Evolutionary conservation across 2,113 vertebrate genomes (phyloP).

Genomic region (human): DNA sequence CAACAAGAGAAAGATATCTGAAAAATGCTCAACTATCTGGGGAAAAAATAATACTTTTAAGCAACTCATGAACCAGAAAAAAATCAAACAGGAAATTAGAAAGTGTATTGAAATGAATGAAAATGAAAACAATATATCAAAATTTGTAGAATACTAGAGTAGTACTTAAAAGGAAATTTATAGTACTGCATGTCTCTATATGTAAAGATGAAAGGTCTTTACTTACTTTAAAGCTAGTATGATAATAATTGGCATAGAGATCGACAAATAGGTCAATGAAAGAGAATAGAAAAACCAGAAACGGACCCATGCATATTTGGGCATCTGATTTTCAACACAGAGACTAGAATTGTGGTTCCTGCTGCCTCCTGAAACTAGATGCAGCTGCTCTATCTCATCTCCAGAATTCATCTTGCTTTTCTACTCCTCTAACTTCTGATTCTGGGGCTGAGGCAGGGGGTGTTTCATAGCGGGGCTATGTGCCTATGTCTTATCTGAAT

Average conservation of each 20-base stretch:
- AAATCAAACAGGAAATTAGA: not conserved
- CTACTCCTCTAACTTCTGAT: not conserved
- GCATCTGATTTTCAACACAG: not conserved
- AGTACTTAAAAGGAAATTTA: not conserved
- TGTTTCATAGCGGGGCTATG: not conserved
- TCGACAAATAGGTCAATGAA: not conserved
- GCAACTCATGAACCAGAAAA: not conserved
- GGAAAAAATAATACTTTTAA: not conserved
- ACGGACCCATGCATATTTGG: not conserved
- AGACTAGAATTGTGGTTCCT: not conserved
- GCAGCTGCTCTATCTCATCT: not conserved
- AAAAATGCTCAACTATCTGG: not conserved
- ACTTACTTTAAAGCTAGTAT: not conserved
- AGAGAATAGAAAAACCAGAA: not conserved
- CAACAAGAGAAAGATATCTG: not conserved
- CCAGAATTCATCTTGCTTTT: not conserved
- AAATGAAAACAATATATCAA: not conserved
- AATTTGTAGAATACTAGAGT: not conserved
- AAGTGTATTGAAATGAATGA: not conserved
- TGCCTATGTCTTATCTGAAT: not conserved
- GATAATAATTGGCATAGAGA: not conserved
- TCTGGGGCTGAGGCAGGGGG: not conserved
- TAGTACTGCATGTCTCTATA: not conserved
- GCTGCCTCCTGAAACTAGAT: not conserved
- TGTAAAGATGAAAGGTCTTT: not conserved